phyloP scores from a whole-genome alignment of 2,113 vertebrate species.

The Corydoras maculifer region DNA sequence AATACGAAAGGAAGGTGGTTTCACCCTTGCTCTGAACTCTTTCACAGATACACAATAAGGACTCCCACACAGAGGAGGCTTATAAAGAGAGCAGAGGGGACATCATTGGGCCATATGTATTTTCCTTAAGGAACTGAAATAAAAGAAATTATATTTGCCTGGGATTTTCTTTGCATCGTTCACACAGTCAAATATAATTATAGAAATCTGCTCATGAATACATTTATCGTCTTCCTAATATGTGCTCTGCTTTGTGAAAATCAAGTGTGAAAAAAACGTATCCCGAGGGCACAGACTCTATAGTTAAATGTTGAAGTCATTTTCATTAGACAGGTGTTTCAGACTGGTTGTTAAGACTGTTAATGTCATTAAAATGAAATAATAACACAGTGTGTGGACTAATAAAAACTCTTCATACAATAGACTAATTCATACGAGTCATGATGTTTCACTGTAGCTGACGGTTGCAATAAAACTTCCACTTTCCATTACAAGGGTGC shows the following conservation, averaged over 20 bases:
- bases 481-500: no score
- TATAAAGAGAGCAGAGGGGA: constrained; percentile 14
- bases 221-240: no score
- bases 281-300: constrained; percentile 1
- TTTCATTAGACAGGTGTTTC: constrained; percentile 29
- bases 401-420: no score
- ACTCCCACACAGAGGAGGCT: constrained; percentile 17
- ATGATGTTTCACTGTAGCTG: no score
- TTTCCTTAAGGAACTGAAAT: constrained; percentile 22
- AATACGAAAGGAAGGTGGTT: constrained; percentile 49
- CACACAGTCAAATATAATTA: not conserved
- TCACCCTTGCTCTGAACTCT: constrained; percentile 39
- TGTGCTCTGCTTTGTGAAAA: not conserved
- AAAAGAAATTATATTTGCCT: constrained; percentile 7
- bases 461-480: no score
- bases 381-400: not conserved
- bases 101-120: constrained; percentile 23
- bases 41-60: constrained; percentile 33
- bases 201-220: not conserved
- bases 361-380: constrained; percentile 20
- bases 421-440: no score
- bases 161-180: not conserved
- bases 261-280: not conserved
- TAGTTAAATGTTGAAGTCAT: not conserved
- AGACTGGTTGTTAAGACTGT: constrained; percentile 22